Evolutionary conservation across 1,140 invertebrate genomes (phyloP), one percentile per base, ranked within the genome.

Genomic region (Trichonephila clavipes): DNA sequence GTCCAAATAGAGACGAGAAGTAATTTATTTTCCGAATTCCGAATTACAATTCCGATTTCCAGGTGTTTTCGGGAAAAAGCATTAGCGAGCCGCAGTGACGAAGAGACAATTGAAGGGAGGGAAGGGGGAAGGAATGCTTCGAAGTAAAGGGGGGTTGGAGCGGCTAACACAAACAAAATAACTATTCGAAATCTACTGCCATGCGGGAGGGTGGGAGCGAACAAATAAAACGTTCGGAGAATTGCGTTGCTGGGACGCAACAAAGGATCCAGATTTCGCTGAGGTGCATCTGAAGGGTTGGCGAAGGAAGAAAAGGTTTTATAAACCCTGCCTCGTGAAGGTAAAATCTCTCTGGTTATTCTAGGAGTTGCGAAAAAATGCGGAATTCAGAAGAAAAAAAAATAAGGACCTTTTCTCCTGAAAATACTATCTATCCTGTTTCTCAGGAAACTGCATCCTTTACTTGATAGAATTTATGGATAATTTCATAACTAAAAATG

Each of bases 21-120:
- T 72, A 88, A 88, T 88, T 88, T 88, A 88, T 72, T 88, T 88
- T 88, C 28, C 87, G 28, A 58, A 61, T 86, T 62, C 59, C n/a
- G 85, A 86, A 72, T 88, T 88, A 72, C 87, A 72, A 88, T 69
- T 88, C 64, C 34, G 62, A n/a, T 87, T 64, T 87, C 24, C 85
- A 61, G 59, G 59, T 64, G 59, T 64, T 64, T 87, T 87, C 21
- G 59, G 28, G 85, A 69, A 24, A 24, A n/a, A 58, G 34, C 44
- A 69, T 88, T 88, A 66, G 64, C 34, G 34, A 51, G 62, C 87
- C 34, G 34, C 87, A 58, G 64, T 64, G 87, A 88, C 19, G 19
- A 51, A 21, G 87, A 62, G 51, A 86, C 61, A 16, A 66, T 34
- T 40, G 19, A 12, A 69, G 66, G 66, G n/a, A 10, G 12, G 66